Conservation (phyloP, 1,140 invertebrate species). For the Tenebrio molitor region DNA sequence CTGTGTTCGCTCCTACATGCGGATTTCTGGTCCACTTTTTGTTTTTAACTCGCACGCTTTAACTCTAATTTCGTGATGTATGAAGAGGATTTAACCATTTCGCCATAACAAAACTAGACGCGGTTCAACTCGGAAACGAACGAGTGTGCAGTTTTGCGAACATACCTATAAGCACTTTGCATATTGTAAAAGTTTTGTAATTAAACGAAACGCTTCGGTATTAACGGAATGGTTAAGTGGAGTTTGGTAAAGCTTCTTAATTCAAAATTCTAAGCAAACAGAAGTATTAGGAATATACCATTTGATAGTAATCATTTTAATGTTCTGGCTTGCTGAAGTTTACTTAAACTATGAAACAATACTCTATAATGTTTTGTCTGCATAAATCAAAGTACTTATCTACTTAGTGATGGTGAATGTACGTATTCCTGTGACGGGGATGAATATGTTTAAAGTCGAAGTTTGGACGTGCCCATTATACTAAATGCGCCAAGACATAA, state of each 20-base stretch:
- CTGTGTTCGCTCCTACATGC: too few relatives aligned
- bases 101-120: conserved; percentile 1
- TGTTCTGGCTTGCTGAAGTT: not conserved
- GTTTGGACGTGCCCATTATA: too few relatives aligned
- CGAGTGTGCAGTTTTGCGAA: conserved; percentile 29
- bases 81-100: conserved; percentile 24
- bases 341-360: not conserved
- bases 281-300: not conserved
- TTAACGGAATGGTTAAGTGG: conserved; percentile 26
- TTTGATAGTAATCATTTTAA: conserved; percentile 26
- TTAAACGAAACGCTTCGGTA: conserved; percentile 38
- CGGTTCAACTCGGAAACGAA: conserved; percentile 21
- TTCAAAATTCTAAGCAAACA: conserved; percentile 32
- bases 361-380: too few relatives aligned
- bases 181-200: conserved; percentile 46
- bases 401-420: too few relatives aligned
- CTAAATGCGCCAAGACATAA: too few relatives aligned
- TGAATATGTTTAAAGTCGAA: too few relatives aligned
- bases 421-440: too few relatives aligned
- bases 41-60: conserved; percentile 5
- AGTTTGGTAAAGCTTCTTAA: conserved; percentile 43
- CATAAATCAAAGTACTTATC: too few relatives aligned
- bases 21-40: too few relatives aligned
- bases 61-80: conserved; percentile 7
- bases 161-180: conserved; percentile 26